phyloP scores from a whole-genome alignment of 2,113 vertebrate genomes.

The Leuciscus idus region DNA sequence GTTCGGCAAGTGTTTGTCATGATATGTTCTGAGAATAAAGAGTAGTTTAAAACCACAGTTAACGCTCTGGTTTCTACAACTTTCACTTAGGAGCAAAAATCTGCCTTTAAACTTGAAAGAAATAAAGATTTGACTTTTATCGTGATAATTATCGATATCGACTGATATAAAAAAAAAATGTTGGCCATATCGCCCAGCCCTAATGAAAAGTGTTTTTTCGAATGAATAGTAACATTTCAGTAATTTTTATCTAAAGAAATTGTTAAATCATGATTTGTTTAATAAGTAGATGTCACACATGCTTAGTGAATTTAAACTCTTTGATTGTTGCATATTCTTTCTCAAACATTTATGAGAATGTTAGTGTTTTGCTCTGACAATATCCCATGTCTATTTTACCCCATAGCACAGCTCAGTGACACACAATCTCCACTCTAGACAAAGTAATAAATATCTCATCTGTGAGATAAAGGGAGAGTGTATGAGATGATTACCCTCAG shows the following conservation, averaged over 20 bases:
- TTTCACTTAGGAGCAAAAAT: no score
- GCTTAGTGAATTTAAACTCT: neutral
- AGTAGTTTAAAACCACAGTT: no score
- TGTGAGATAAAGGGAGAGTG: conserved; percentile 51
- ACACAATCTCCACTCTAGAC: conserved; percentile 24
- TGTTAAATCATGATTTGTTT: neutral
- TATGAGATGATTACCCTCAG: conserved; percentile 54
- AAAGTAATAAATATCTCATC: conserved; percentile 55
- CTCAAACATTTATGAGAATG: neutral
- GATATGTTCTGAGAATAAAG: no score
- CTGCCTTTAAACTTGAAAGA: no score
- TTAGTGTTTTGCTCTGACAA: neutral
- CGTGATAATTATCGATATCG: no score
- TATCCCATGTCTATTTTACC: neutral
- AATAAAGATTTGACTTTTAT: no score
- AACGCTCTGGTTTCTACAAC: no score
- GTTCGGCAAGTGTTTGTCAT: no score
- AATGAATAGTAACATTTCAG: neutral
- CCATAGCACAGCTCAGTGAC: neutral
- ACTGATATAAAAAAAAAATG: no score
- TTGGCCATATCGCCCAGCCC: no score
- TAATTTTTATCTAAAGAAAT: neutral
- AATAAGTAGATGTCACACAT: neutral
- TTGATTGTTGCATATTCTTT: neutral
- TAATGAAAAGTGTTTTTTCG: neutral